Conservation (phyloP, 2,888 invertebrate genomes). For the Himalopsyche tibetana region DNA sequence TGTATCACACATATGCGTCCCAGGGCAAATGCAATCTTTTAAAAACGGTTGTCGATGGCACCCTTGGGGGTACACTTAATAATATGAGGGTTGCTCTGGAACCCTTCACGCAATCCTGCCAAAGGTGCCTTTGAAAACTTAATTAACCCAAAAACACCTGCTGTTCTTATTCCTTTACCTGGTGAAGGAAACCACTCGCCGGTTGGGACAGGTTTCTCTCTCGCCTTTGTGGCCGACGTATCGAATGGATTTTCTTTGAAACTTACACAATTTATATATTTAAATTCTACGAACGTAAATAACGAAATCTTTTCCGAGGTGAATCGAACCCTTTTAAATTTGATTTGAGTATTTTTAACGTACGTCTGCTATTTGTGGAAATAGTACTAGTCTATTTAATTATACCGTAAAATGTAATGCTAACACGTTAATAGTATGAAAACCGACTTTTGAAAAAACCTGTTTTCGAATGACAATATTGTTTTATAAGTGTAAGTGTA, state of each 20-base stretch:
- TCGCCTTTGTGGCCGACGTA: not conserved
- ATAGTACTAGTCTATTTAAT: too few relatives aligned
- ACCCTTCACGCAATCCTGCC: slow-evolving; percentile 57
- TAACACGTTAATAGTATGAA: too few relatives aligned
- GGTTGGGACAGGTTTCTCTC: slow-evolving; percentile 18
- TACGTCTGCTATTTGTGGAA: too few relatives aligned
- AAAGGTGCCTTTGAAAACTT: slow-evolving; percentile 65
- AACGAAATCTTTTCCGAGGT: not conserved
- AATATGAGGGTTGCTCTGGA: slow-evolving; percentile 50
- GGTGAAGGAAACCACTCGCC: slow-evolving; percentile 53
- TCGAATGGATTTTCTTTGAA: slow-evolving; percentile 32
- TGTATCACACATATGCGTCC: slow-evolving; percentile 32
- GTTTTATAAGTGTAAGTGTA: too few relatives aligned
- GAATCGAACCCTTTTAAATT: too few relatives aligned
- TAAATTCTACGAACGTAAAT: not conserved
- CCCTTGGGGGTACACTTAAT: slow-evolving; percentile 36
- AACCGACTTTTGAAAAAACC: too few relatives aligned
- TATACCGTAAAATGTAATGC: too few relatives aligned
- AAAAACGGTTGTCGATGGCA: slow-evolving; percentile 51
- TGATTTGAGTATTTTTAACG: too few relatives aligned
- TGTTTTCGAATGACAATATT: too few relatives aligned
- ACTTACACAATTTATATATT: not conserved
- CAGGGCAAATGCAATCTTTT: slow-evolving; percentile 31
- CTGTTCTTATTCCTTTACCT: slow-evolving; percentile 57
- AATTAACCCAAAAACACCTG: slow-evolving; percentile 65